Evolutionary conservation across 2,888 invertebrate genomes (phyloP), one percentile per base, ranked within the genome.

Genomic region (Petrolisthes manimaculis): DNA sequence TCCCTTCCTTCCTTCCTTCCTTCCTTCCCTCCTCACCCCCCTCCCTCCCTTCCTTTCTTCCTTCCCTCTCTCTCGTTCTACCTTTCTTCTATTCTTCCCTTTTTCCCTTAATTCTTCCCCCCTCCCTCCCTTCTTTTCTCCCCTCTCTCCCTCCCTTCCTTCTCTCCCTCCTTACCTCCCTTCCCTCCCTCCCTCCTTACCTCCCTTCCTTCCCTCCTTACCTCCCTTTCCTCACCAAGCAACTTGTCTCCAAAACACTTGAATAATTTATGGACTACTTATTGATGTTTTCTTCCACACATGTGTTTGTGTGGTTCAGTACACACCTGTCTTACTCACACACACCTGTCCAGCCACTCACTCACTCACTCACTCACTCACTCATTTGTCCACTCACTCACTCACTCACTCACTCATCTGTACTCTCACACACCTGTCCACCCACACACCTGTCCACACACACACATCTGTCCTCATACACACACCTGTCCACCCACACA

Each of bases 241-340:
- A 61, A 61, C 61, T 61, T 61, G 61, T 61, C 61, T 61, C 61
- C 61, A 61, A 61, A 61, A 61, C 61, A 61, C 61, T 61, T 61
- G 61, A 61, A 61, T 61, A 9, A 61, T 61, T 61, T 61, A 61
- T 61, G 61, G 61, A 61, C n/a, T n/a, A n/a, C n/a, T n/a, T n/a
- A 61, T 61, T 61, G 61, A 61, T 61, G 8, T 14, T 61, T n/a
- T n/a, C n/a, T n/a, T n/a, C 14, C 61, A 14, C 61, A 9, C 61
- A 61, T 14, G 61, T n/a, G n/a, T n/a, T n/a, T n/a, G n/a, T n/a
- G n/a, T n/a, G n/a, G n/a, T n/a, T n/a, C n/a, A 61, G 61, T 61
- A 61, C 61, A 61, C 61, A 61, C 61, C 61, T 61, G 61, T 14
- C 14, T 9, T 61, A 14, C 61, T 9, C 61, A 61, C 61, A 61